Conservation (phyloP, 2,113 vertebrate species). For the Cryptomyrus ogoouensis region DNA sequence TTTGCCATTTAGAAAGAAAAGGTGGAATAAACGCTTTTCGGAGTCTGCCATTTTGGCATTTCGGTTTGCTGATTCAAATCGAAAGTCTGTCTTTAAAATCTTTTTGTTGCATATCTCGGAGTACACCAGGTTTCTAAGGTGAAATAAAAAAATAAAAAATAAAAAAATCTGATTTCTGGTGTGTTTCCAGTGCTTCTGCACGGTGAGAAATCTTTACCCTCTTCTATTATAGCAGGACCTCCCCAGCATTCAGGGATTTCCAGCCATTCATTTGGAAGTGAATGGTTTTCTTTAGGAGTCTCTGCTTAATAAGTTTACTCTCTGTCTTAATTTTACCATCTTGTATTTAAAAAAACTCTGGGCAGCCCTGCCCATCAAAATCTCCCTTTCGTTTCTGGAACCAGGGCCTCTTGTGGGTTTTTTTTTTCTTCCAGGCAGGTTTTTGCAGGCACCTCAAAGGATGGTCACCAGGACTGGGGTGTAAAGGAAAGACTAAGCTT, state of each 20-base stretch:
- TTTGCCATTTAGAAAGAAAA: neutral
- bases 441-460: neutral
- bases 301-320: slow-evolving; percentile 16
- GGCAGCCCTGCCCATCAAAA: neutral
- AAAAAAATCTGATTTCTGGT: neutral
- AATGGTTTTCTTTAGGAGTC: slow-evolving; percentile 14
- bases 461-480: neutral
- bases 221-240: neutral
- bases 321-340: slow-evolving; percentile 25
- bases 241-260: slow-evolving; percentile 1
- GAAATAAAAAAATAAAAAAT: slow-evolving; percentile 4
- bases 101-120: neutral
- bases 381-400: neutral
- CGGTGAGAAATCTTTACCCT: slow-evolving; percentile 3
- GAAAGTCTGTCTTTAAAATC: neutral
- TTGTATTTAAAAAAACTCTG: neutral
- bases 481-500: neutral
- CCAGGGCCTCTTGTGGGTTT: neutral
- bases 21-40: neutral
- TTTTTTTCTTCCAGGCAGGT: neutral
- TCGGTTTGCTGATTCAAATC: neutral
- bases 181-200: neutral
- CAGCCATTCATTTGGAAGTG: slow-evolving; percentile 22
- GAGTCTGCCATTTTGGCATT: slow-evolving; percentile 3
- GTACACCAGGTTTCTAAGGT: slow-evolving; percentile 11